phyloP scores from a whole-genome alignment of 2,797 vertebrate genomes.

The Melanotaenia nigrans region DNA sequence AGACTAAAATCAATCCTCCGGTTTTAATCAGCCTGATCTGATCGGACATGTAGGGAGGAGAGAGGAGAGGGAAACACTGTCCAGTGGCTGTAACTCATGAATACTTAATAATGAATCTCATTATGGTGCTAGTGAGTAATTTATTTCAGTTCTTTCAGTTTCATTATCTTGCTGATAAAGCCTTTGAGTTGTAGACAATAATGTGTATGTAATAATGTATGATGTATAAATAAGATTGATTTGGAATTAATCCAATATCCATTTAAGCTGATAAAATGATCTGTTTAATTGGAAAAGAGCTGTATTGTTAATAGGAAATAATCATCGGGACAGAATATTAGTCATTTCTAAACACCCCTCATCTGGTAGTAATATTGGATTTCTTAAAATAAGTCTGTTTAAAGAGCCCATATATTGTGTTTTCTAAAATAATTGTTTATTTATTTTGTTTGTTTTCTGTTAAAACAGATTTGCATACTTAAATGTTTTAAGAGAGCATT shows the following conservation, averaged over 20 bases:
- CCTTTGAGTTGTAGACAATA: constrained; percentile 35
- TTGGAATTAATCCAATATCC: constrained; percentile 39
- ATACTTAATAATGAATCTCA: constrained; percentile 59
- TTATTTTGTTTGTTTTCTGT: background rate
- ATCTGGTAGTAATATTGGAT: constrained; percentile 1
- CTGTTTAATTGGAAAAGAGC: constrained; percentile 21
- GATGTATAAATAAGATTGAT: constrained; percentile 40
- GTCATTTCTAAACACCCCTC: constrained; percentile 9
- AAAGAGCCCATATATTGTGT: background rate
- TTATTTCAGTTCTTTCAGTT: constrained; percentile 55
- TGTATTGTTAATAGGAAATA: constrained; percentile 32
- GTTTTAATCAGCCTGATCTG: constrained; percentile 75
- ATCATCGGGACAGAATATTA: constrained; percentile 13
- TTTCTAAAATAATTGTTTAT: background rate
- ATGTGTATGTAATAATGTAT: constrained; percentile 24
- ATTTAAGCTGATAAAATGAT: constrained; percentile 53
- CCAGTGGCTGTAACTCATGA: constrained; percentile 55
- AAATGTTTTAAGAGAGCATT: background rate
- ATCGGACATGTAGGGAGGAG: constrained; percentile 39
- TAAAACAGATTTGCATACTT: background rate
- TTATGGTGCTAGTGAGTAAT: constrained; percentile 61
- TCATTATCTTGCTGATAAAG: constrained; percentile 48
- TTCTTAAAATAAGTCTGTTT: background rate
- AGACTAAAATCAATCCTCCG: constrained; percentile 77
- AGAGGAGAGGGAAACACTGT: constrained; percentile 5